Evolutionary conservation across 1,140 invertebrate genomes (phyloP).

Genomic region (Gryon sp.): DNA sequence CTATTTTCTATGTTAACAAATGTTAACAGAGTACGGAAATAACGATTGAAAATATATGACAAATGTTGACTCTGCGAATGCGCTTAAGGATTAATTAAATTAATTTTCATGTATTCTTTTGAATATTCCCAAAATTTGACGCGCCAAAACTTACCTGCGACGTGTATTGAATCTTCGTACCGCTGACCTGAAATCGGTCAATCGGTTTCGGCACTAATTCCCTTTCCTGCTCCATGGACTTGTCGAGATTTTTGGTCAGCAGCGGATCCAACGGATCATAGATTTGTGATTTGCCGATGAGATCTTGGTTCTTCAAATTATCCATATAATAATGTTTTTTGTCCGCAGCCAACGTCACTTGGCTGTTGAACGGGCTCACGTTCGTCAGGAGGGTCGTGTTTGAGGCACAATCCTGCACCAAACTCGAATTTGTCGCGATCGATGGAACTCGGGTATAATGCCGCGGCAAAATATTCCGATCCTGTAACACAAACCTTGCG

Average conservation of each 20-base stretch:
- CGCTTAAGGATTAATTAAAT: too few relatives aligned
- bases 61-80: too few relatives aligned
- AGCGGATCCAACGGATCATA: slow-evolving; percentile 72
- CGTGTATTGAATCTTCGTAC: not conserved
- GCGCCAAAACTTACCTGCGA: slow-evolving; percentile 15
- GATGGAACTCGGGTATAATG: slow-evolving; percentile 73
- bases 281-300: slow-evolving; percentile 66
- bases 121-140: too few relatives aligned
- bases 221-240: slow-evolving; percentile 18
- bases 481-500: slow-evolving; percentile 66
- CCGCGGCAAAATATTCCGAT: slow-evolving; percentile 69
- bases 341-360: slow-evolving; percentile 69
- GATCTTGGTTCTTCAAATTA: slow-evolving; percentile 71
- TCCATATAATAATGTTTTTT: slow-evolving; percentile 73
- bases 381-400: slow-evolving; percentile 81
- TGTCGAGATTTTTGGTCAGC: slow-evolving; percentile 40
- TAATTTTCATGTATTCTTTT: too few relatives aligned
- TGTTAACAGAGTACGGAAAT: too few relatives aligned
- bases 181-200: slow-evolving; percentile 3
- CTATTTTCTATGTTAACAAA: too few relatives aligned
- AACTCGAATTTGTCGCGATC: slow-evolving; percentile 77
- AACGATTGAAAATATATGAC: too few relatives aligned
- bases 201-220: slow-evolving; percentile 13
- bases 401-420: slow-evolving; percentile 81
- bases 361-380: slow-evolving; percentile 79